These are phyloP conservation scores for Nothocercus nigrocapillus DNA, from an alignment of 2,113 vertebrate species.

Conservation along the genomic window DNA sequence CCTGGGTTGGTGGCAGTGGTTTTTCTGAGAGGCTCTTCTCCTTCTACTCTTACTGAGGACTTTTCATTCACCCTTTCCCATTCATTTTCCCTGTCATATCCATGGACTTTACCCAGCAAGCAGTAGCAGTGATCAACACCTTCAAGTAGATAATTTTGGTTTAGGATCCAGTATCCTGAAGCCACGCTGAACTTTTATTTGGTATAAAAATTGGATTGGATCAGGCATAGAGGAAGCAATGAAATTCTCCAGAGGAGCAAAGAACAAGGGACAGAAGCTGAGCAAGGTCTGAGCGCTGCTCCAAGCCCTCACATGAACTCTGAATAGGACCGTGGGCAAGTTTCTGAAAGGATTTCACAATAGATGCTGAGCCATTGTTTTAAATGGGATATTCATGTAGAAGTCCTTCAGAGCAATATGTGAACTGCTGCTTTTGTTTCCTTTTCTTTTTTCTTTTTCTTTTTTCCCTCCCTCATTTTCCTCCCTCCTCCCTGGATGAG, in stretches of 20 bases:
- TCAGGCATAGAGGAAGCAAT: not conserved
- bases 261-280: not conserved
- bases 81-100: not conserved
- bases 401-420: not conserved
- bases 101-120: not conserved
- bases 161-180: not conserved
- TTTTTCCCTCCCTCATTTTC: not conserved
- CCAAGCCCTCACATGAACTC: not conserved
- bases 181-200: not conserved
- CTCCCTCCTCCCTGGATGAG: not conserved
- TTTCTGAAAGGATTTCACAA: not conserved
- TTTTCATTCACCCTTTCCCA: not conserved
- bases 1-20: not conserved
- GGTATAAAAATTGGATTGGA: not conserved
- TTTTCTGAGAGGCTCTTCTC: rapidly evolving
- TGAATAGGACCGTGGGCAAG: not conserved
- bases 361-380: not conserved
- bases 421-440: no score
- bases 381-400: not conserved
- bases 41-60: rapidly evolving
- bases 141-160: not conserved
- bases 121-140: not conserved
- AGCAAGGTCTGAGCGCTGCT: not conserved
- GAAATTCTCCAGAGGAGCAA: not conserved
- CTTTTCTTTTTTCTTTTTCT: not conserved